Base-by-base conservation (phyloP, 2,888 invertebrate species). In the Clostera curtula region DNA sequence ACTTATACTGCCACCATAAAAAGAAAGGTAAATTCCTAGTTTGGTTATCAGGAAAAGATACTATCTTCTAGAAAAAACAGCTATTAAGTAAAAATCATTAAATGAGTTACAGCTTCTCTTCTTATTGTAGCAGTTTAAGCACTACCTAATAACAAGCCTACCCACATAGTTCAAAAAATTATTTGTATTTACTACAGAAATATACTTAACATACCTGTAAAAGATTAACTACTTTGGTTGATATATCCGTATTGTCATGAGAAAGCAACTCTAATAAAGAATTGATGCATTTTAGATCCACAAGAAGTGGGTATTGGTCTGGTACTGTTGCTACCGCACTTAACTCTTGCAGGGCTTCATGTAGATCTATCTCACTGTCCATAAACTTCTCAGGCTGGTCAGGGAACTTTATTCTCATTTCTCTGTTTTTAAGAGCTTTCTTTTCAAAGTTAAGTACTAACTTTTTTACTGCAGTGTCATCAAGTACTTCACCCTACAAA, bases 301-400 rank as follows among this genome's bases (percentile, higher is more conserved):
- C 95, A 36, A 98, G 85, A 24, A 96, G 70, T 0, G 95, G 93
- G 77, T 98, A 99, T 33, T 97, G 89, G 65, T 98, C 97, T 0
- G 98, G 98, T 17, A 95, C 95, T 3, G 98, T 98, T 1, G 98
- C 96, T 15, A 99, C 86, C 3, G 92, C 93, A 79, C 98, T 95
- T 66, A 99, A 86, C 62, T 97, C 96, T 85, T 96, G 94, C 41
- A 97, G 86, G 3, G 92, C 90, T 54, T 93, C 93, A 72, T 96
- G 94, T 33, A 97, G 75, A 67, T 97, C 97, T 18, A 98, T 86
- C 82, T 99, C 99, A 33, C 98, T 97, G 51, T 99, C 93, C 92
- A 99, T 97, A 68, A 99, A 99, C 86, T 97, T 98, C 66, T 97
- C 96, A 4, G 98, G 96, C 55, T 92, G 91, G 63, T 98, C 98